Evolutionary conservation across 2,888 invertebrate genomes (phyloP).

Genomic region (Plagodis pulveraria): DNA sequence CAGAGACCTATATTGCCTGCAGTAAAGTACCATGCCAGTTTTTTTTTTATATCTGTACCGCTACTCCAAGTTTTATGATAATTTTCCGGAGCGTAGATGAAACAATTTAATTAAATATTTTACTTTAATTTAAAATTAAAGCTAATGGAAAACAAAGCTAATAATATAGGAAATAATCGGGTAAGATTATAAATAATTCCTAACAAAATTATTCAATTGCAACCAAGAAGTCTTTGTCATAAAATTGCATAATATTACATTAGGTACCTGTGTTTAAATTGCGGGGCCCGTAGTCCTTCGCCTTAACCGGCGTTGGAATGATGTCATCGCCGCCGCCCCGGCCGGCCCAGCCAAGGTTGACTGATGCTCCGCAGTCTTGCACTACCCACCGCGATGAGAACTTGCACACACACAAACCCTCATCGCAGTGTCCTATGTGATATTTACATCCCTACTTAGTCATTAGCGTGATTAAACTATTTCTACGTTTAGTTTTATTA

Average conservation of each 20-base stretch:
- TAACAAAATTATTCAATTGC: too few species aligned
- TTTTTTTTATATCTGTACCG: too few species aligned
- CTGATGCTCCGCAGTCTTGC: constrained; percentile 53
- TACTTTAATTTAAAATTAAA: too few species aligned
- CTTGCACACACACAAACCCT: constrained; percentile 49
- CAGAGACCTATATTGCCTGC: too few species aligned
- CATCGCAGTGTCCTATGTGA: constrained; percentile 61
- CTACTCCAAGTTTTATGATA: too few species aligned
- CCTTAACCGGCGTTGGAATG: constrained; percentile 56
- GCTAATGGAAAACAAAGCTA: too few species aligned
- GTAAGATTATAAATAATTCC: too few species aligned
- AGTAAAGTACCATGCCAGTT: too few species aligned
- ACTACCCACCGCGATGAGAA: constrained; percentile 73
- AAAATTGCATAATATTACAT: constrained; percentile 46
- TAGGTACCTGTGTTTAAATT: constrained; percentile 1
- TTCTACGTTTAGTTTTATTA: constrained; percentile 41
- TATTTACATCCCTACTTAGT: constrained; percentile 69
- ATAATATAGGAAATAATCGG: too few species aligned
- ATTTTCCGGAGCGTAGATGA: too few species aligned
- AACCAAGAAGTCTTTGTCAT: not conserved
- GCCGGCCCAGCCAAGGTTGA: constrained; percentile 14
- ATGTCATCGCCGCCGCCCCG: constrained; percentile 54
- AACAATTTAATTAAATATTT: too few species aligned
- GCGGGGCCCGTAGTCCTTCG: constrained; percentile 31
- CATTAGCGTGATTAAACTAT: constrained; percentile 21